A percentile compares a stretch with the other conserved stretches of the same genome.
phyloP scores from a whole-genome alignment of 2,113 vertebrate species.

The Corythornis vintsioides region DNA sequence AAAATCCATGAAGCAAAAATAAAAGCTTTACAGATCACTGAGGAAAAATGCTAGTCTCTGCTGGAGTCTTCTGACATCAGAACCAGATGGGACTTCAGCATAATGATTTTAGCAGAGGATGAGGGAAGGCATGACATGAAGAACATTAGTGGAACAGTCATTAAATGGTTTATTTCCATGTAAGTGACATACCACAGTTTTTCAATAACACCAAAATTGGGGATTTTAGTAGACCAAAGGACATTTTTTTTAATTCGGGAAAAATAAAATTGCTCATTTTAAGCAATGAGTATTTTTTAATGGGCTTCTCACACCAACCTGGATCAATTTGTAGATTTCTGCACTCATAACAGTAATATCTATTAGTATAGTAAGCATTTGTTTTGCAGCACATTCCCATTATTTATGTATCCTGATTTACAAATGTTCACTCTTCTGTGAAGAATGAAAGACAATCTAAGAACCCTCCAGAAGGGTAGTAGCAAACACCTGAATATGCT shows the following conservation, averaged over 20 bases:
- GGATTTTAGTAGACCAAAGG: not conserved
- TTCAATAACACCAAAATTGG: not conserved
- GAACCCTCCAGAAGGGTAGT: not conserved
- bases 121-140: not conserved
- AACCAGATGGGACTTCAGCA: not conserved
- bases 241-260: not conserved
- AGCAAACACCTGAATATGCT: not conserved
- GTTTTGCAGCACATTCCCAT: not conserved
- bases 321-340: not conserved
- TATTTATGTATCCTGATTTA: not conserved
- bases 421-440: not conserved
- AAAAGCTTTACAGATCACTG: not conserved
- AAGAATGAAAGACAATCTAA: not conserved
- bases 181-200: not conserved
- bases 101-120: not conserved
- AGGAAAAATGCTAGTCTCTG: not conserved
- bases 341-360: not conserved
- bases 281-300: not conserved
- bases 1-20: conserved; percentile 32
- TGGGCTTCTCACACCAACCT: not conserved
- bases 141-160: not conserved
- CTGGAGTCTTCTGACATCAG: not conserved
- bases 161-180: not conserved
- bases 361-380: not conserved
- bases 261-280: not conserved